phyloP scores from a whole-genome alignment of 2,888 invertebrate species.

The Athalia cordata region DNA sequence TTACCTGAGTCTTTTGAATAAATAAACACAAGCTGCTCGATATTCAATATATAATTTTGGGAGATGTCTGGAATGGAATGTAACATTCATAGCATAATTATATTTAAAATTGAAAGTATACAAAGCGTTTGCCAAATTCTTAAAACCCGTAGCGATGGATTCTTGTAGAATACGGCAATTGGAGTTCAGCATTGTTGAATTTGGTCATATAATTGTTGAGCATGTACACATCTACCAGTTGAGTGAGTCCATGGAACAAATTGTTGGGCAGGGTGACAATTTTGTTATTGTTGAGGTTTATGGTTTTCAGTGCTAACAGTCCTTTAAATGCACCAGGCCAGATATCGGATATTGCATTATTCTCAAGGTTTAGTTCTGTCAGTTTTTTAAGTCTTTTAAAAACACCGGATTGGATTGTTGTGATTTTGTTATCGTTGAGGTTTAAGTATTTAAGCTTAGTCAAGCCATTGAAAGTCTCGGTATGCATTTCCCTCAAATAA shows the following conservation, averaged over 20 bases:
- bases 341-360: slow-evolving; percentile 13
- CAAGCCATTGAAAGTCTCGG: slow-evolving; percentile 63
- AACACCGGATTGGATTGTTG: not conserved
- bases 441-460: slow-evolving; percentile 63
- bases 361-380: not conserved
- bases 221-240: not conserved
- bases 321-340: slow-evolving; percentile 23
- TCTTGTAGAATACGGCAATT: too few species aligned
- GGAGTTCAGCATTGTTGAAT: not conserved
- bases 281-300: slow-evolving; percentile 1
- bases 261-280: not conserved
- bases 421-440: slow-evolving; percentile 3
- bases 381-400: not conserved
- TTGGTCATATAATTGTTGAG: not conserved
- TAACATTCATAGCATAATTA: too few species aligned
- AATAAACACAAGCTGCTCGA: too few species aligned
- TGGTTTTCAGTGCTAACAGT: not conserved
- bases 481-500: slow-evolving; percentile 65
- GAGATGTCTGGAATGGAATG: too few species aligned
- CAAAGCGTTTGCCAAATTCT: too few species aligned
- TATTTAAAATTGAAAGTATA: too few species aligned
- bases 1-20: too few species aligned
- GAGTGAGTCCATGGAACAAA: slow-evolving; percentile 10
- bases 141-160: too few species aligned
- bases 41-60: too few species aligned